phyloP scores from a whole-genome alignment of 1,140 invertebrate genomes.

The Brachionus manjavacas region DNA sequence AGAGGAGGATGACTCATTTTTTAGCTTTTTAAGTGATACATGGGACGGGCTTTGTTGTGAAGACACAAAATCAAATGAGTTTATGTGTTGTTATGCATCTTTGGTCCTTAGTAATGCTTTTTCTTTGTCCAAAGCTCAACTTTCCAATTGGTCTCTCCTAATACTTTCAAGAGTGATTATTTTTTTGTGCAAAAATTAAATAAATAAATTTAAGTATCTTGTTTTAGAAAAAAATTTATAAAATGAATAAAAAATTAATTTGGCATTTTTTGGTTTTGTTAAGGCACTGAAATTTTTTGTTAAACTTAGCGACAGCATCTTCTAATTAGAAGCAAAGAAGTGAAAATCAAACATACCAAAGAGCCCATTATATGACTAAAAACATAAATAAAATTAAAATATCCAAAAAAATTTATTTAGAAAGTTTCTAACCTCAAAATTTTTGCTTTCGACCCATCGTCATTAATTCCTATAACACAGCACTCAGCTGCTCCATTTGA shows the following conservation, averaged over 20 bases:
- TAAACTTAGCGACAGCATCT: constrained; percentile 5
- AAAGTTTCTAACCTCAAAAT: background rate
- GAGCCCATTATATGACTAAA: background rate
- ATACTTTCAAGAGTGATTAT: background rate
- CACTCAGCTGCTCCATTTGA: background rate
- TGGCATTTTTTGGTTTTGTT: background rate
- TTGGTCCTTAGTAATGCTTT: constrained; percentile 1
- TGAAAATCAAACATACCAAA: background rate
- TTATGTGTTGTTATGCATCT: constrained; percentile 5
- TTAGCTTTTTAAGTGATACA: background rate
- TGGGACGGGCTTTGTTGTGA: constrained; percentile 24
- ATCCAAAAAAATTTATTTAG: background rate
- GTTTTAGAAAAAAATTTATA: background rate
- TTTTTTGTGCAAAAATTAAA: background rate
- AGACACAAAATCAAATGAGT: background rate
- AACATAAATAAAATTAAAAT: background rate
- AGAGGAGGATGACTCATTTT: background rate
- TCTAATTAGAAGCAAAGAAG: background rate
- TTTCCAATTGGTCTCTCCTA: background rate
- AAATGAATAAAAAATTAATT: background rate
- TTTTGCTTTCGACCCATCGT: background rate
- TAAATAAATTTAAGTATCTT: background rate
- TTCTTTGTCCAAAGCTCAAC: background rate
- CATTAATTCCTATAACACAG: constrained; percentile 21
- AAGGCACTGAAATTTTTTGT: too few species aligned